A percentile compares a stretch with the other conserved stretches of the same genome.
Conservation (phyloP, 2,888 invertebrate genomes). For the Epirrhoe alternata region DNA sequence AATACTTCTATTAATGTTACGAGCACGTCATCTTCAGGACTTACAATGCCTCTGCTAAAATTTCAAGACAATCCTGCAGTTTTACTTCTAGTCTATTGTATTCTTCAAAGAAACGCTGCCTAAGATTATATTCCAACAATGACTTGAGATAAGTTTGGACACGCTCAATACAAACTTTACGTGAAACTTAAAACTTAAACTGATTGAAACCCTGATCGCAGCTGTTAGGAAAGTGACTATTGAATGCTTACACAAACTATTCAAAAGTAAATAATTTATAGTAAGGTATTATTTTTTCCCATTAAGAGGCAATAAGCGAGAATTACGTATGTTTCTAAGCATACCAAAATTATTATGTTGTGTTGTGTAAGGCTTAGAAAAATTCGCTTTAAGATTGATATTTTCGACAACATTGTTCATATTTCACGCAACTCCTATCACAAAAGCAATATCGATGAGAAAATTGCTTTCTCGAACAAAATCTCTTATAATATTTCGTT, state of each 20-base stretch:
- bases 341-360: no score
- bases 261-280: not conserved
- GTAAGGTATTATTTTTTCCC: no score
- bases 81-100: not conserved
- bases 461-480: not conserved
- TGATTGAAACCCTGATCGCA: constrained; percentile 48
- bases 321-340: no score
- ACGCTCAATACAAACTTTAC: constrained; percentile 57
- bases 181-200: constrained; percentile 56
- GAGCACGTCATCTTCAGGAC: no score
- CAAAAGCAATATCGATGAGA: not conserved
- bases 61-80: not conserved
- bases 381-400: no score
- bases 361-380: no score
- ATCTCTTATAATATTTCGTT: constrained; percentile 5
- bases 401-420: not conserved
- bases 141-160: constrained; percentile 49
- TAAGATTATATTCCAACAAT: constrained; percentile 55
- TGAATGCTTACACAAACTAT: constrained; percentile 12
- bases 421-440: not conserved
- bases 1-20: no score
- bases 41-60: not conserved
- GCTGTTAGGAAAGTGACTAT: constrained; percentile 43
- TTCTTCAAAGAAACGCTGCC: constrained; percentile 45
- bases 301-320: no score